Conservation (phyloP, 1,140 invertebrate genomes). For the Holotrichia oblita region DNA sequence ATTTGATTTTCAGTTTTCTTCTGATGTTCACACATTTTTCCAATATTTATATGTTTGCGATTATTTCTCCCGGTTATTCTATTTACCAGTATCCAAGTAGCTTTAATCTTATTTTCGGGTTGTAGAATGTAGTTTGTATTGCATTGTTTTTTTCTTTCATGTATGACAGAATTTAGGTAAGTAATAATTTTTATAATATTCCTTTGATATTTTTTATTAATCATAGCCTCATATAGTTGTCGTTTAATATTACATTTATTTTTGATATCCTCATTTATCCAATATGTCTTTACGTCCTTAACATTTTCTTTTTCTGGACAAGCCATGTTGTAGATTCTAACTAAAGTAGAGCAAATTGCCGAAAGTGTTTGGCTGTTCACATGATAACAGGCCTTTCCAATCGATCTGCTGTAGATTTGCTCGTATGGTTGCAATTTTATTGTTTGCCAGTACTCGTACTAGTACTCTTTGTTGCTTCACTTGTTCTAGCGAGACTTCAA, state of each 20-base stretch:
- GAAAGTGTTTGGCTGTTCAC: not conserved
- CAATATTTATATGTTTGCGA: not conserved
- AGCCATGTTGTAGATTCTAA: not conserved
- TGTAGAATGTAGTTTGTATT: too few relatives aligned
- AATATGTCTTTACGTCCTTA: not conserved
- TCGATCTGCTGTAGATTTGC: not conserved
- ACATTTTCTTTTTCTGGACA: not conserved
- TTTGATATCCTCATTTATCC: not conserved
- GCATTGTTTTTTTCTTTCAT: too few relatives aligned
- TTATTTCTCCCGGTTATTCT: too few relatives aligned
- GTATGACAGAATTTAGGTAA: too few relatives aligned
- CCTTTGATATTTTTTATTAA: not conserved
- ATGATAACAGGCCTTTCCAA: not conserved
- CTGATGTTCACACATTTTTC: too few relatives aligned
- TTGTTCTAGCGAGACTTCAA: not conserved
- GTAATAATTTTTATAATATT: not conserved
- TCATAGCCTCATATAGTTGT: constrained; percentile 2
- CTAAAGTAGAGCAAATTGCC: not conserved
- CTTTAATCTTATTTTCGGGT: too few relatives aligned
- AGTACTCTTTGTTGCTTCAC: not conserved
- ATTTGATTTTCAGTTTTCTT: too few relatives aligned
- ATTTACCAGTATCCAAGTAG: too few relatives aligned
- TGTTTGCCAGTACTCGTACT: not conserved
- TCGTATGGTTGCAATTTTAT: not conserved
- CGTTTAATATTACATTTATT: not conserved